Evolutionary conservation across 2,113 vertebrate species (phyloP), one percentile per base, ranked within the genome.

Genomic region (Larimichthys polyactis): DNA sequence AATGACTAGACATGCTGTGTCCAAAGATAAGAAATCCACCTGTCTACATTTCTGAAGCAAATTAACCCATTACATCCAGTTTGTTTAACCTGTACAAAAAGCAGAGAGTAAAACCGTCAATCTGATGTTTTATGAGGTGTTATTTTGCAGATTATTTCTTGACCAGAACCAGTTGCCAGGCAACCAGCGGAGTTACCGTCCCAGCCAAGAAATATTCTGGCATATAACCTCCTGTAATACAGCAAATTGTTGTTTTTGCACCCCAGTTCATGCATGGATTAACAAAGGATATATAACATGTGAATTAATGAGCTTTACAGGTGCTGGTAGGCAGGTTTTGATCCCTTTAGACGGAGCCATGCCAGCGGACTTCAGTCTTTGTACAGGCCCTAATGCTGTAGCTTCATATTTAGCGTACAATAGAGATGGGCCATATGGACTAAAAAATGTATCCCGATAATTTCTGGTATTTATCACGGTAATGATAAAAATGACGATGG

Each of bases 341-440:
- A 59, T 29, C 40, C 16, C 27, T 60, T 63, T 36, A 11, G 0
- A 44, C 22, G 22, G 24, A 57, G 43, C 62, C 11, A 44, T 3
- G 52, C 64, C 29, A 62, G 44, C 20, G 59, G 75, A 24, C 17
- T 63, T 60, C 27, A 27, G 15, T 17, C 44, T 78, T 4, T 70
- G 16, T 43, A n/a, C 20, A 57, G 15, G 57, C 6, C 24, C 20
- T 66, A 54, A 17, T 17, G n/a, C n/a, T 51, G 43, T 16, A 29
- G 22, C 49, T 55, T 71, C 24, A 36, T 71, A 58, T 58, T 48
- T 15, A 65, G 16, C 16, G 4, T 17, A 6, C 12, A 64, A 5
- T 27, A 27, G 27, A 27, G 27, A 27, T 27, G 27, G 27, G 27
- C 27, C 2, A 27, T 27, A 27, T 27, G 27, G 27, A 27, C 27